phyloP scores from a whole-genome alignment of 2,797 vertebrate genomes.

The Sebastes aleutianus region DNA sequence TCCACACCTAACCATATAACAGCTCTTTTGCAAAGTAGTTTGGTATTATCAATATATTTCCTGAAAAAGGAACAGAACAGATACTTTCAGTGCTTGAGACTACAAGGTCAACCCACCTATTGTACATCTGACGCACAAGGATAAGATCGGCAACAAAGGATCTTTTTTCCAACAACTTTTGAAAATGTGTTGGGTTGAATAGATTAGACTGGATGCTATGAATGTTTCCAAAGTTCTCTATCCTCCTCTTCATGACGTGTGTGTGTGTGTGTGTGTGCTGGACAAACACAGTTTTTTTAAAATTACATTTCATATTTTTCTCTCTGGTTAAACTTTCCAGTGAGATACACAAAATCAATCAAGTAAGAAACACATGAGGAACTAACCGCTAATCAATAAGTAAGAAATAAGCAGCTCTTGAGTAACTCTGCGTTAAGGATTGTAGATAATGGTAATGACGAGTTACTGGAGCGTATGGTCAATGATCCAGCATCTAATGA shows the following conservation, averaged over 20 bases:
- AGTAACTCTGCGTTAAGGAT: background rate
- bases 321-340: background rate
- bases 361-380: background rate
- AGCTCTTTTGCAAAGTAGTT: background rate
- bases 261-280: background rate
- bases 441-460: background rate
- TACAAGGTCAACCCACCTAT: background rate
- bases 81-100: background rate
- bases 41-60: background rate
- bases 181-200: background rate
- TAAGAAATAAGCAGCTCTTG: background rate
- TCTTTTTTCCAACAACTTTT: background rate
- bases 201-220: background rate
- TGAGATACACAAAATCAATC: background rate
- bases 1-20: background rate
- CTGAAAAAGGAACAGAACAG: background rate
- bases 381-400: background rate
- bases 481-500: background rate
- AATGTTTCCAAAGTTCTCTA: background rate
- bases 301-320: background rate
- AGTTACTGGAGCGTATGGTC: background rate
- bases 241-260: background rate
- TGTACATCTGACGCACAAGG: background rate
- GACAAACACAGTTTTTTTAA: background rate
- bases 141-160: background rate